Evolutionary conservation across 2,888 invertebrate species (phyloP).

Genomic region (Dolomedes plantarius): DNA sequence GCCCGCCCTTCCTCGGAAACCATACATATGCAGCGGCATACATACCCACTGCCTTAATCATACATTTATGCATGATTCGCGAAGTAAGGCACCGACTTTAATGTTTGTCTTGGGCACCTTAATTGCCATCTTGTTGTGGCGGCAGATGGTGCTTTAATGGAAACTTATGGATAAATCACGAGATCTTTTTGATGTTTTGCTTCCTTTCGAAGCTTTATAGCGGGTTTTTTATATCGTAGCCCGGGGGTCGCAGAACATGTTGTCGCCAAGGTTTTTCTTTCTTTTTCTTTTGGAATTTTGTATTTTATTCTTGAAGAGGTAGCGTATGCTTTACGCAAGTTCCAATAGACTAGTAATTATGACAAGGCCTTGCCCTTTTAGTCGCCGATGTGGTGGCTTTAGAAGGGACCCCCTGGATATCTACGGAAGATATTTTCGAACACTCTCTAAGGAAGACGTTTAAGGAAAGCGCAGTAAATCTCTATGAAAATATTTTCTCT

Average conservation of each 20-base stretch:
- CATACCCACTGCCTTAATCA: conserved; percentile 48
- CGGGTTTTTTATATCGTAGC: conserved; percentile 34
- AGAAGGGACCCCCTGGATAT: not conserved
- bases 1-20: conserved; percentile 29
- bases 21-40: conserved; percentile 61
- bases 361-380: not conserved
- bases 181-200: conserved; percentile 26
- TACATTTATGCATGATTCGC: conserved; percentile 64
- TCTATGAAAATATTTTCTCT: too few species aligned
- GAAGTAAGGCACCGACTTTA: conserved; percentile 59
- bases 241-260: conserved; percentile 24
- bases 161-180: conserved; percentile 68
- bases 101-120: conserved; percentile 58
- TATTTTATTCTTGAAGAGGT: conserved; percentile 28
- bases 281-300: conserved; percentile 1
- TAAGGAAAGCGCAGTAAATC: too few species aligned
- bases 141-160: conserved; percentile 63
- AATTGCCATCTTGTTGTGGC: conserved; percentile 42
- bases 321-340: not conserved
- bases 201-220: conserved; percentile 11
- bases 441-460: too few species aligned
- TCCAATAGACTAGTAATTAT: conserved; percentile 37
- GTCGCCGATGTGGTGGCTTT: not conserved
- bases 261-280: conserved; percentile 52
- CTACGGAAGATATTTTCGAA: too few species aligned